Base-by-base conservation (phyloP, 2,113 vertebrate genomes). In the Enhydra lutris region DNA sequence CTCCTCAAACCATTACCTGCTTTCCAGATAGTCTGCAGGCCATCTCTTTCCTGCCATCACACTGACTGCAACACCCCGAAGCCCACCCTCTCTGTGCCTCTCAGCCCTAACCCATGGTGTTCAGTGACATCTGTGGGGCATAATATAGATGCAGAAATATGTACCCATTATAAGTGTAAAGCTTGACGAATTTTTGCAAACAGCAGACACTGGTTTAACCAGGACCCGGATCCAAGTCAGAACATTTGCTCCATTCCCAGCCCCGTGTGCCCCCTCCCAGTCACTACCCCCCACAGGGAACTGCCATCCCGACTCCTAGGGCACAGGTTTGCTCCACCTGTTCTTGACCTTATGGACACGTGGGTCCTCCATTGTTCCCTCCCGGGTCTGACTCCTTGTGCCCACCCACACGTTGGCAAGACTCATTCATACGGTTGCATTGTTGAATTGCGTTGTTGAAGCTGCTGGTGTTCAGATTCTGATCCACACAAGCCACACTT, bases 401-500 rank as follows among this genome's bases (percentile, higher is more conserved):
- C 69, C n/a, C 50, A 14, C 4, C 24, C 2, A 8, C 17, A 24
- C 18, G 1, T 39, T 1, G 1, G 10, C 14, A 24, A 59, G 50
- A 74, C 50, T 57, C 79, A 36, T 36, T 36, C 67, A 36, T 21
- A 4, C 0, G 24, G 24, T 31, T 57, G 50, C 50, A 17, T 34
- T 67, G 63, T 9, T 52, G 85, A 55, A 29, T 29, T 12, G 23
- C 6, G 1, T 39, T 29, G 85, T 20, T 13, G n/a, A 31, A 57
- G 86, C 8, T 21, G 24, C n/a, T 42, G 1, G 20, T 34, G 45
- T 34, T 65, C 82, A 34, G 12, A 23, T 57, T 31, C n/a, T 23
- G 42, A n/a, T 3, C 45, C 61, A 24, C 63, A n/a, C 61, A 67
- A 65, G 14, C 31, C 7, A 15, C 59, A 34, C 82, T 34, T 21